Percentiles rank a stretch among this genome's conserved stretches.
Conservation (phyloP, 2,888 invertebrate genomes). For the Caenorhabditis zanzibari region DNA sequence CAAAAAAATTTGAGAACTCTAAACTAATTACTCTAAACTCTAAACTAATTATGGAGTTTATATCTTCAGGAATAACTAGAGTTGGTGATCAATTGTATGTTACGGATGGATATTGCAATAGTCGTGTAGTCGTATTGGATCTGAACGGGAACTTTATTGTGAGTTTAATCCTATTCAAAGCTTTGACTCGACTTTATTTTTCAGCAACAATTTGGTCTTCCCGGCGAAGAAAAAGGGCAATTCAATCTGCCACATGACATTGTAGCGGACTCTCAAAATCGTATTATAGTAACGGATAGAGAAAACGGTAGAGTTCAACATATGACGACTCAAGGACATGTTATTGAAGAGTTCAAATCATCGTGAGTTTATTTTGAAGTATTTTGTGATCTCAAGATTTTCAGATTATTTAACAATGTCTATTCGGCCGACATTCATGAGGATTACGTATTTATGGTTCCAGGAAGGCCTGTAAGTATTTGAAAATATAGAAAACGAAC, state of each 20-base stretch:
- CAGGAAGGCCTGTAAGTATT: conserved; percentile 67
- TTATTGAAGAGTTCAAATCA: conserved; percentile 64
- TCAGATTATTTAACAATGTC: conserved; percentile 73
- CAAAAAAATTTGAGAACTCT: too few species aligned
- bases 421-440: conserved; percentile 69
- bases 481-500: too few species aligned
- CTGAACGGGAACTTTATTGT: conserved; percentile 68
- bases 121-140: conserved; percentile 81
- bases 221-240: conserved; percentile 75
- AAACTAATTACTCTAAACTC: too few species aligned
- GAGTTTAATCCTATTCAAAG: not conserved
- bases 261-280: conserved; percentile 84
- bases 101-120: conserved; percentile 80
- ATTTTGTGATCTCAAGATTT: too few species aligned
- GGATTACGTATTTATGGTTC: conserved; percentile 76
- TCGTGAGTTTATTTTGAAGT: conserved; percentile 41
- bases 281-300: conserved; percentile 85
- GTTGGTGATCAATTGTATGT: conserved; percentile 66
- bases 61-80: conserved; percentile 54
- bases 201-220: conserved; percentile 73
- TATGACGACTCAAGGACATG: conserved; percentile 68
- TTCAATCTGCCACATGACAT: conserved; percentile 85
- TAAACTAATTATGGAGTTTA: too few species aligned
- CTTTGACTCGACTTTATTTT: not conserved
- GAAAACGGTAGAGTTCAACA: conserved; percentile 85